Conservation (phyloP, 1,140 invertebrate species). For the Eumaeus atala region DNA sequence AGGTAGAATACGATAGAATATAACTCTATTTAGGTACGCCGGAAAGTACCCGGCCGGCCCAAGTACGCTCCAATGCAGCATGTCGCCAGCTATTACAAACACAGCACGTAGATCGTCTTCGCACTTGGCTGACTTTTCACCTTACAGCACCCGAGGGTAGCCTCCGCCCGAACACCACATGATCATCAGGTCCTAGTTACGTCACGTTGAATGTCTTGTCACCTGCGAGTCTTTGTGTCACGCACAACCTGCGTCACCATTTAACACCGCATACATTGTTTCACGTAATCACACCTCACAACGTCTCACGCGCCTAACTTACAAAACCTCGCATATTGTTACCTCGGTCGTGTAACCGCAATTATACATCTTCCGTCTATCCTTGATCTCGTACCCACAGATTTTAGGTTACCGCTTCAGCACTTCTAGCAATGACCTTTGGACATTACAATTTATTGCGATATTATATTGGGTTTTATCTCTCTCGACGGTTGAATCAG, state of each 20-base stretch:
- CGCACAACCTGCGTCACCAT: background rate
- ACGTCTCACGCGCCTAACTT: background rate
- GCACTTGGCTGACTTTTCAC: constrained; percentile 1
- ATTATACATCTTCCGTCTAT: background rate
- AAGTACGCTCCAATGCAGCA: no score
- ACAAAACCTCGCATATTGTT: background rate
- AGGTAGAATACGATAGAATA: no score
- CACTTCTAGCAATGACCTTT: no score
- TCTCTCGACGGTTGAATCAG: no score
- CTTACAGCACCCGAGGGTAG: background rate
- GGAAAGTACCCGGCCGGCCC: no score
- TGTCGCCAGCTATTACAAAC: no score
- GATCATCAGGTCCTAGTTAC: background rate
- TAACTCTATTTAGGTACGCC: no score
- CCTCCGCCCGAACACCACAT: background rate
- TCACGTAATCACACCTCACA: background rate
- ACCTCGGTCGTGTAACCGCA: background rate
- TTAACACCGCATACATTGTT: constrained; percentile 3
- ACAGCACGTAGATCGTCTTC: no score
- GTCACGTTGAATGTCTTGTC: background rate
- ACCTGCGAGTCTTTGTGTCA: background rate
- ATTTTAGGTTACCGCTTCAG: no score
- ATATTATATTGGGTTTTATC: no score
- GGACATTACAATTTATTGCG: no score
- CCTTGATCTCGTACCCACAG: no score